phyloP scores from a whole-genome alignment of 1,140 invertebrate species.

The Drosophila kanapiae region DNA sequence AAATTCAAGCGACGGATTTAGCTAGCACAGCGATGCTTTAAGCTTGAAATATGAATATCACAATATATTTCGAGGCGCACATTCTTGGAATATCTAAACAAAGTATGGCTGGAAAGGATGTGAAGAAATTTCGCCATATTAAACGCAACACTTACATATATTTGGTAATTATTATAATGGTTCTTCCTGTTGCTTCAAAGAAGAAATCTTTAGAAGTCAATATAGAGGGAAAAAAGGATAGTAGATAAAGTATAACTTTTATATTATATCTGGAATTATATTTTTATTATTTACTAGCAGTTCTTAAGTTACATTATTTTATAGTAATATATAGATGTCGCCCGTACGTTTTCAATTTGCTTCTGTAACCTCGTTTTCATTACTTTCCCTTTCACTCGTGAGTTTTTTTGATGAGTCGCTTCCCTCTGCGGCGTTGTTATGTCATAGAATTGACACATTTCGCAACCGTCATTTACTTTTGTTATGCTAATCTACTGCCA shows the following conservation, averaged over 20 bases:
- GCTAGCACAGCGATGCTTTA: constrained; percentile 50
- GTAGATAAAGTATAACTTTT: no score
- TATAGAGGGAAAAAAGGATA: no score
- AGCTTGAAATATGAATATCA: constrained; percentile 58
- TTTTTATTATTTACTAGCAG: not conserved
- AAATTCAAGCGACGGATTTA: constrained; percentile 64
- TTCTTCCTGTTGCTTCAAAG: no score
- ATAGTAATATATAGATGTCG: no score
- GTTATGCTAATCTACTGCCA: constrained; percentile 58
- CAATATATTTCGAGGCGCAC: constrained; percentile 38
- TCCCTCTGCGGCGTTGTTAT: constrained; percentile 14
- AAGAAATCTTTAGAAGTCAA: no score
- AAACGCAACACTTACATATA: not conserved
- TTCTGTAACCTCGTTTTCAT: not conserved
- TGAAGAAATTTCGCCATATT: constrained; percentile 6
- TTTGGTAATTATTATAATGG: no score
- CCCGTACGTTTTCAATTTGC: no score
- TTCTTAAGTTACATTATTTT: not conserved
- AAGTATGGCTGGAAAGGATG: constrained; percentile 18
- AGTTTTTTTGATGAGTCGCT: not conserved
- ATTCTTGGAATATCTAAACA: constrained; percentile 67
- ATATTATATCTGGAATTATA: no score
- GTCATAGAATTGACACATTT: constrained; percentile 46
- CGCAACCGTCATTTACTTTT: constrained; percentile 56
- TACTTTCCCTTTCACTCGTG: constrained; percentile 1